Base-by-base conservation (phyloP, 2,113 vertebrate genomes). In the Peromyscus leucopus region DNA sequence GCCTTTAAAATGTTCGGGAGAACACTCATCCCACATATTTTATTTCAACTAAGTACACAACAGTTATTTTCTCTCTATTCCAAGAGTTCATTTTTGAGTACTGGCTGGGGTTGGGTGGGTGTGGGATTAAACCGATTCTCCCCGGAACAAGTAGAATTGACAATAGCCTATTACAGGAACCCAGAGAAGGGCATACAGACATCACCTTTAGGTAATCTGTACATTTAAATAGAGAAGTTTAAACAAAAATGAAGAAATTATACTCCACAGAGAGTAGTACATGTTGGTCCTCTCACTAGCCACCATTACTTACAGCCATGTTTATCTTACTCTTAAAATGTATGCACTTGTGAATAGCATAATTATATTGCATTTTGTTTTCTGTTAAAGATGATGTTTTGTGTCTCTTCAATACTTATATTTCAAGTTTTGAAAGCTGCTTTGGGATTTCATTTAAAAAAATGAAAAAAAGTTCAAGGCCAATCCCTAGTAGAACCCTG, bases 341-440 rank as follows among this genome's bases (percentile, higher is more conserved):
- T 80, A 21, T 13, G 17, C 48, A 2, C 36, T 84, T 91, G 36
- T 63, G 12, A 93, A 82, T 85, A 91, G 39, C 6, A 57, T n/a
- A 85, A 10, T 82, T 79, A 57, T 59, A 39, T 31, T 91, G 5
- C 39, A 86, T 89, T 92, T 82, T 86, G 24, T 79, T 95, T 92
- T 92, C 57, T 94, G 17, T 80, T 91, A 65, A 88, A 92, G 31
- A 15, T 71, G 39, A 15, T 72, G 80, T 74, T 95, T 84, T 97
- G 42, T 82, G 36, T 93, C 67, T 91, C 16, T 48, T 61, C 39
- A 90, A 69, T 61, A 87, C 33, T 79, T 67, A 46, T 31, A 67
- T 92, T 33, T 79, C 4, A 75, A 24, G 8, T 84, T 93, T 76
- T 55, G 2, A 93, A 71, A 59, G 4, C 76, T 82, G 19, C 55